Evolutionary conservation across 92 coral and sea anemone species (phyloP).

Genomic region (Pocillopora grandis): DNA sequence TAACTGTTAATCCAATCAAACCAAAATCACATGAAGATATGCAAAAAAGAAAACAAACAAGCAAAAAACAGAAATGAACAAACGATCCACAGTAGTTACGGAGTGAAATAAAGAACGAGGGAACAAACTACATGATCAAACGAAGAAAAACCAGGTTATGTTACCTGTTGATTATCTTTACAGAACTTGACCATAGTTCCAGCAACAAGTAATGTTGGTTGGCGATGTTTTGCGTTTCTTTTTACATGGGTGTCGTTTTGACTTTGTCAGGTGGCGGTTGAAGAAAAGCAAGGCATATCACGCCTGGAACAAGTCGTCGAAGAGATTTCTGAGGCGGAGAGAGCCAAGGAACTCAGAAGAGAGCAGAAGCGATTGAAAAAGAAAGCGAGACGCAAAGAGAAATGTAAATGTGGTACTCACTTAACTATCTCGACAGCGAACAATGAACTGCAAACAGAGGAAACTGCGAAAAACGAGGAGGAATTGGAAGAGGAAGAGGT

Average conservation of each 20-base stretch:
- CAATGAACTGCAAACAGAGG: slow-evolving; percentile 49
- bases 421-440: slow-evolving; percentile 34
- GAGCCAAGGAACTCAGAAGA: slow-evolving; percentile 84
- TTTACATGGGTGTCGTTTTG: neutral
- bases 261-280: slow-evolving; percentile 78
- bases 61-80: too few species aligned
- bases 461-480: slow-evolving; percentile 39
- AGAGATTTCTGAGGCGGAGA: slow-evolving; percentile 94
- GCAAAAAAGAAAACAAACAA: too few species aligned
- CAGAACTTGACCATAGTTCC: too few species aligned
- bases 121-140: too few species aligned
- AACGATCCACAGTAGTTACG: too few species aligned
- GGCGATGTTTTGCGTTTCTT: neutral
- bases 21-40: too few species aligned
- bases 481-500: slow-evolving; percentile 46
- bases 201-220: neutral
- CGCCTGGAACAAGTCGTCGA: slow-evolving; percentile 97
- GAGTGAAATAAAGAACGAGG: too few species aligned
- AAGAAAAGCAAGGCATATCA: slow-evolving; percentile 93
- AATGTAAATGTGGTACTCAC: slow-evolving; percentile 70
- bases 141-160: too few species aligned
- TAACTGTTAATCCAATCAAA: too few species aligned
- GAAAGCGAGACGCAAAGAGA: slow-evolving; percentile 89
- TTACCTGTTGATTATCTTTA: too few species aligned
- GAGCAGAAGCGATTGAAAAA: slow-evolving; percentile 93